Base-by-base conservation (phyloP, 2,888 invertebrate species). In the Melieria picta region DNA sequence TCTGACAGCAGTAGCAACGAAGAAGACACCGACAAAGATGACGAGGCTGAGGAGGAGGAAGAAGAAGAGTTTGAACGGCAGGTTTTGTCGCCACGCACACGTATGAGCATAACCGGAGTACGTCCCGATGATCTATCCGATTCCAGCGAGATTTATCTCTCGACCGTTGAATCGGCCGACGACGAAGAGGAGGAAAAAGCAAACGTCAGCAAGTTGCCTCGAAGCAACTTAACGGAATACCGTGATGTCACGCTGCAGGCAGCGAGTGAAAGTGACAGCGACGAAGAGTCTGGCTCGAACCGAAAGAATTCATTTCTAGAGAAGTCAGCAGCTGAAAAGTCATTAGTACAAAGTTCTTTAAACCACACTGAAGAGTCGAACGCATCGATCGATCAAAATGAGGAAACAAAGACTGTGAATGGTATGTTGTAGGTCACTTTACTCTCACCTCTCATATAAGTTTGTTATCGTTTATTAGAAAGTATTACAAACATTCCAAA, bases 71-170 rank as follows among this genome's bases (percentile, higher is more conserved):
- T 81, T 42, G 86, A 86, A 42, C 68, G 72, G 3, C 78, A 79
- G 0, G 81, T 80, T 0, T 62, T 85, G 0, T 87, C 86, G 0
- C 87, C 87, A 11, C 77, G 82, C 61, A 87, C 86, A 0, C 80
- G 86, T 0, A 84, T 84, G 84, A 86, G 86, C 60, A 86, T 86
- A 3, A 85, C 85, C 0, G 86, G 87, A 0, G 73, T 84, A n/a
- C 80, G 84, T 4, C 86, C 85, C 0, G 65, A 74, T 3, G 84
- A 85, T 61, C 69, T 84, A 0, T 69, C 77, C 0, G 82, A 81
- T 55, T 82, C 82, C 1, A 85, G 84, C 61, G 86, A 84, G 73
- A 82, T 85, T n/a, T 82, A 80, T 4, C 83, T 79, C 62, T 80
- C 79, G 6, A 79, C 79, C 46, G 52, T 57, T 13, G 13, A 43